Base-by-base conservation (phyloP, 1,140 invertebrate species). In the Catajapyx aquilonaris region DNA sequence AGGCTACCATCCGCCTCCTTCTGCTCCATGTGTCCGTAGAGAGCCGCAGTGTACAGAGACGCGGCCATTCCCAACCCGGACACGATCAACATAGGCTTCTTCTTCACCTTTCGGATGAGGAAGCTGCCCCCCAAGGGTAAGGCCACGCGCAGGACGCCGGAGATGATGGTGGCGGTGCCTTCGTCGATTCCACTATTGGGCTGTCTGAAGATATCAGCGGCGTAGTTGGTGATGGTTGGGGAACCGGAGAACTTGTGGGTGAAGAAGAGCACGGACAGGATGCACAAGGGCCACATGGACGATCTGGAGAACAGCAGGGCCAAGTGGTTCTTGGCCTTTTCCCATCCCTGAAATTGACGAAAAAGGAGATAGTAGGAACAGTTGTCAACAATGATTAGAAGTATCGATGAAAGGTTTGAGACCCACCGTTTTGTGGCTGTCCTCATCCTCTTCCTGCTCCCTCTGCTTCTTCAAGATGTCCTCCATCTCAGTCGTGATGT, bases 161-260 rank as follows among this genome's bases (percentile, higher is more conserved):
- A 59, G 3, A 74, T 53, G 10, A 78, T 56, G 42, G 73, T 72
- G 0, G 63, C 66, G 18, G 65, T 39, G 40, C 70, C 69, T 21
- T 66, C 64, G 44, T 76, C 53, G 0, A 63, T 52, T 15, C 54
- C 52, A 3, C 59, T 62, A 2, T 68, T 50, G 2, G 65, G 57
- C 22, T 67, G 59, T 17, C 54, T 43, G 40, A 68, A 72, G 37
- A 71, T 71, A 20, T 64, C 57, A 15, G 76, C 71, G 1, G 74
- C 69, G 49, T 80, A 81, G 52, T 76, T 81, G 32, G 68, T 68
- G 1, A 81, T 60, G 1, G 71, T 73, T 48, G 80, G 74, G 0
- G 69, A 57, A 0, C 73, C 73, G 9, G 65, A 62, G 39, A 71
- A 69, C 43, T 74, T 71, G 37, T 61, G 60, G 0, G 65, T 63